Base-by-base conservation (phyloP, 1,140 invertebrate species). In the Leptinotarsa texana region DNA sequence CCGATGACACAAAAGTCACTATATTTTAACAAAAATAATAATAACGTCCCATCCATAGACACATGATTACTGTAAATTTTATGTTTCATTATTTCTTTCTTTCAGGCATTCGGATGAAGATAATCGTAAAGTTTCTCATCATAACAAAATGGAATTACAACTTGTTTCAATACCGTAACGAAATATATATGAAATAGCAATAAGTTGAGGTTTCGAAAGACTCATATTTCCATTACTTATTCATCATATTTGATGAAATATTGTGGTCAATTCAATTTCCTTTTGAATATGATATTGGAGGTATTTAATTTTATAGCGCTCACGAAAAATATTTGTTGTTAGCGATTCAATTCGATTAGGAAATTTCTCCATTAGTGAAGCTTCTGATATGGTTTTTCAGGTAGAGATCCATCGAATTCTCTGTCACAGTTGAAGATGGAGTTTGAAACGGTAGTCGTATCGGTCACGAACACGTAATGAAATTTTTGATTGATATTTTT, bases 241-340 rank as follows among this genome's bases (percentile, higher is more conserved):
- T 57, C 51, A 57, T 57, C n/a, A 17, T 57, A 57, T 57, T 57
- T 57, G 51, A 57, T 57, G 51, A 57, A 57, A 57, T 57, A 17
- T 18, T 57, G 51, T 57, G 51, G 51, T 57, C n/a, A 18, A 57
- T 17, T 57, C 51, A 57, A 57, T 57, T 57, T 18, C 15, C 51
- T 57, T 18, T n/a, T 13, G 13, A 57, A 57, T 57, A 57, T n/a
- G 51, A 57, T 57, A 57, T 18, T 57, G 51, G n/a, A 57, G 6
- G 51, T 57, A 57, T 57, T 57, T 57, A 57, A 57, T 57, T 57
- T 57, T 18, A n/a, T 57, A 18, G 51, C n/a, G 51, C 15, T 57
- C 51, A 57, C 51, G 51, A 57, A 57, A 57, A 57, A 18, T 57
- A 57, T 57, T 18, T 57, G n/a, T 18, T 57, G n/a, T 57, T n/a